Percentiles rank a stretch among this genome's conserved stretches.
Evolutionary conservation across 2,113 vertebrate genomes (phyloP).

Genomic region (Pseudorectes ferrugineus): DNA sequence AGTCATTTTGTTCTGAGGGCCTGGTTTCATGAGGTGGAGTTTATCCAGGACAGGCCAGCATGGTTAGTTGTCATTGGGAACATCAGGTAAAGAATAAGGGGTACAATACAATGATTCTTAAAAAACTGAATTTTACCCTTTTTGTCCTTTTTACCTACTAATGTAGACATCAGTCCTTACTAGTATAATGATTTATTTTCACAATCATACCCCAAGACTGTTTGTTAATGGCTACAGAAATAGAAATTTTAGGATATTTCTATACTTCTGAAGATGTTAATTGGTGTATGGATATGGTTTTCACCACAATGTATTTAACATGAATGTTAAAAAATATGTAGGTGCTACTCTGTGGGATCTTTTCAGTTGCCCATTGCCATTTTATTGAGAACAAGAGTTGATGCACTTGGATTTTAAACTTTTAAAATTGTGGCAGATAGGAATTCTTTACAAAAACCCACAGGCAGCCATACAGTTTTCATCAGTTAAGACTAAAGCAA

Average conservation of each 20-base stretch:
- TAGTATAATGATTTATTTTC: background rate
- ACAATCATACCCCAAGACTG: background rate
- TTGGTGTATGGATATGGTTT: background rate
- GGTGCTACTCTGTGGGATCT: background rate
- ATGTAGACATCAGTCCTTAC: background rate
- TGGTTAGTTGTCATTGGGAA: background rate
- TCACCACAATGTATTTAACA: background rate
- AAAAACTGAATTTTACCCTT: rapidly evolving
- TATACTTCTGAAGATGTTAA: background rate
- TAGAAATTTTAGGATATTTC: background rate
- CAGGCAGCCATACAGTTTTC: background rate
- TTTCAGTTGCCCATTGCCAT: background rate
- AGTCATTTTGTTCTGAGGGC: background rate
- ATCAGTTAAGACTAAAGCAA: background rate
- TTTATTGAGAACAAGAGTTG: background rate
- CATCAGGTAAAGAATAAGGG: background rate
- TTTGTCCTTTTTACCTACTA: background rate
- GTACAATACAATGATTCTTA: background rate
- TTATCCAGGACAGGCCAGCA: background rate
- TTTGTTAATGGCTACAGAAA: rapidly evolving
- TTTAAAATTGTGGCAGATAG: background rate
- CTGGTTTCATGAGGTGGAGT: background rate
- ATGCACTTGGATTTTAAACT: background rate
- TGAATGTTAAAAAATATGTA: background rate
- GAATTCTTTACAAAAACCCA: background rate